phyloP scores from a whole-genome alignment of 2,888 invertebrate genomes.

The Drosophila buzzatii region DNA sequence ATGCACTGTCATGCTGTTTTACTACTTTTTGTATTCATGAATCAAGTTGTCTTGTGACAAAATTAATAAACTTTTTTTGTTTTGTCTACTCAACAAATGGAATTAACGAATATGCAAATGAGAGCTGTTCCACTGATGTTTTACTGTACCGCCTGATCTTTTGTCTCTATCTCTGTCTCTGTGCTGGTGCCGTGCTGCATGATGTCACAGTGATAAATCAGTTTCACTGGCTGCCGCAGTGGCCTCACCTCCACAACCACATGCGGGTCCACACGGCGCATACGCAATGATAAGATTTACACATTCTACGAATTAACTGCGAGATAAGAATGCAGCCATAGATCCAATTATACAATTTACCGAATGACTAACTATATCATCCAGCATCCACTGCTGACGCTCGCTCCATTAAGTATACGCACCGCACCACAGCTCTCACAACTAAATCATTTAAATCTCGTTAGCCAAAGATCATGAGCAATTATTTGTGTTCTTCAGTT shows the following conservation, averaged over 20 bases:
- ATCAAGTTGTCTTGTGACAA: constrained; percentile 27
- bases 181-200: constrained; percentile 41
- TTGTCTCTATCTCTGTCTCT: neutral
- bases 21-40: constrained; percentile 24
- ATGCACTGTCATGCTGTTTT: constrained; percentile 54
- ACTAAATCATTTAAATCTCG: neutral
- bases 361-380: constrained; percentile 58
- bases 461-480: constrained; percentile 48
- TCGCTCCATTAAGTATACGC: constrained; percentile 7
- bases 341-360: constrained; percentile 40
- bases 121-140: neutral
- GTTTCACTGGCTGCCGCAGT: constrained; percentile 41
- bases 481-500: constrained; percentile 10
- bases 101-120: constrained; percentile 26
- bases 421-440: constrained; percentile 1
- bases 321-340: constrained; percentile 65
- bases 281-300: constrained; percentile 43
- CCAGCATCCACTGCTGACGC: neutral
- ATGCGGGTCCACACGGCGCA: neutral
- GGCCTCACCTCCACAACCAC: neutral
- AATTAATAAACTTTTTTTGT: constrained; percentile 2
- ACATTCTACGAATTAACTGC: constrained; percentile 33
- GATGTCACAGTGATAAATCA: constrained; percentile 72
- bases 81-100: constrained; percentile 12
- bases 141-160: neutral